phyloP scores from a whole-genome alignment of 2,888 invertebrate species.

The Yponomeuta sedellus region DNA sequence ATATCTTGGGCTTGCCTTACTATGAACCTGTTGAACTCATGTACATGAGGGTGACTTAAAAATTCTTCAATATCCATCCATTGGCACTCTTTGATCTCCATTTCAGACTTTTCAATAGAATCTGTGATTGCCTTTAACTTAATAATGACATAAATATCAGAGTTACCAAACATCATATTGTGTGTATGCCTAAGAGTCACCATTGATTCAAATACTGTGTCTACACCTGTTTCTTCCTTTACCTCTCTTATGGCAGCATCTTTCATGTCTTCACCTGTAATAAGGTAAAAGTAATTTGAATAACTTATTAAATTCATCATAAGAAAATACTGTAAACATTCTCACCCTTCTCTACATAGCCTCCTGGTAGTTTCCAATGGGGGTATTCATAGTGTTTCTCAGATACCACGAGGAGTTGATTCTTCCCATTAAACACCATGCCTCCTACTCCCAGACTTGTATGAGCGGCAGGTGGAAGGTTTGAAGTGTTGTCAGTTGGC shows the following conservation, averaged over 20 bases:
- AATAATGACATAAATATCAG: conserved; percentile 90
- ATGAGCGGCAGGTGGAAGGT: conserved; percentile 87
- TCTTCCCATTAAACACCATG: conserved; percentile 85
- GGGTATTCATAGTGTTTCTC: conserved; percentile 79
- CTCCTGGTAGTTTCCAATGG: conserved; percentile 95
- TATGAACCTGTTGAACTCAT: conserved; percentile 82
- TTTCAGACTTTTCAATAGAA: conserved; percentile 81
- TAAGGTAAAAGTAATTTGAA: background rate
- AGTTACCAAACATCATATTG: conserved; percentile 85
- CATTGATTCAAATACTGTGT: conserved; percentile 84
- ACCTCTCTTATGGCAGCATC: conserved; percentile 92
- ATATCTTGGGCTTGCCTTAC: conserved; percentile 81
- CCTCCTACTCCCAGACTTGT: conserved; percentile 89
- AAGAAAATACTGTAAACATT: background rate
- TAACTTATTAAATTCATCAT: too few species aligned
- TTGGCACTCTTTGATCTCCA: conserved; percentile 85
- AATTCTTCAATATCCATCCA: conserved; percentile 91
- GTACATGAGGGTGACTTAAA: conserved; percentile 81
- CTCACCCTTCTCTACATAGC: conserved; percentile 89
- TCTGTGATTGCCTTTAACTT: conserved; percentile 80
- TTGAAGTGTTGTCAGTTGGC: conserved; percentile 73
- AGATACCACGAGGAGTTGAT: conserved; percentile 87
- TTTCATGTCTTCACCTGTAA: conserved; percentile 86
- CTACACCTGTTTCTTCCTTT: conserved; percentile 91
- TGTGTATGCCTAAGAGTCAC: conserved; percentile 88